Conservation (phyloP, 2,888 invertebrate genomes). For the Phlogophora meticulosa region DNA sequence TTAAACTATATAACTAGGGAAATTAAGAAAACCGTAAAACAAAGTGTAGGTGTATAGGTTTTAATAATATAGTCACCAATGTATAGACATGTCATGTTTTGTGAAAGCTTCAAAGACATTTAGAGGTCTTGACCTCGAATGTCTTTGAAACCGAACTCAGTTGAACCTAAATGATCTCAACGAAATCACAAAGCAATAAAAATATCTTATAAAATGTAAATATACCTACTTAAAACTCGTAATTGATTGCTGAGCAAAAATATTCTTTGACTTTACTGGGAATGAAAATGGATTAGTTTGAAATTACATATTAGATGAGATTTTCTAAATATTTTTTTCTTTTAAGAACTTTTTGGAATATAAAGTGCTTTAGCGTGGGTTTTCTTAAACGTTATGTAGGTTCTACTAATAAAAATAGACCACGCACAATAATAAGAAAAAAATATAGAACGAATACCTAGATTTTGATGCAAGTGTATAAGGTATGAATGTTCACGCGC, state of each 20-base stretch:
- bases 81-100: too few relatives aligned
- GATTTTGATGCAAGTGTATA: too few relatives aligned
- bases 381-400: neutral
- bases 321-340: neutral
- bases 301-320: conserved; percentile 14
- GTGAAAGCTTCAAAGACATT: too few relatives aligned
- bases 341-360: neutral
- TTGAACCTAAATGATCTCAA: neutral
- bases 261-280: conserved; percentile 1
- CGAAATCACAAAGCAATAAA: conserved; percentile 3
- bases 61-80: too few relatives aligned
- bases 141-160: neutral
- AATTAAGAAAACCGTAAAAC: neutral
- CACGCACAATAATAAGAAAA: neutral
- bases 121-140: neutral
- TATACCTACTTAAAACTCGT: neutral
- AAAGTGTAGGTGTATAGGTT: too few relatives aligned
- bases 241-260: conserved; percentile 13
- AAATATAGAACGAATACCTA: too few relatives aligned
- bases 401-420: neutral
- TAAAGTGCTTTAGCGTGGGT: neutral
- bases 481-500: too few relatives aligned
- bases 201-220: neutral
- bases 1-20: conserved; percentile 1
- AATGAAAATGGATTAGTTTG: conserved; percentile 30